A percentile compares a stretch with the other conserved stretches of the same genome.
Evolutionary conservation across 2,888 invertebrate genomes (phyloP).

Genomic region (Nebria salina): DNA sequence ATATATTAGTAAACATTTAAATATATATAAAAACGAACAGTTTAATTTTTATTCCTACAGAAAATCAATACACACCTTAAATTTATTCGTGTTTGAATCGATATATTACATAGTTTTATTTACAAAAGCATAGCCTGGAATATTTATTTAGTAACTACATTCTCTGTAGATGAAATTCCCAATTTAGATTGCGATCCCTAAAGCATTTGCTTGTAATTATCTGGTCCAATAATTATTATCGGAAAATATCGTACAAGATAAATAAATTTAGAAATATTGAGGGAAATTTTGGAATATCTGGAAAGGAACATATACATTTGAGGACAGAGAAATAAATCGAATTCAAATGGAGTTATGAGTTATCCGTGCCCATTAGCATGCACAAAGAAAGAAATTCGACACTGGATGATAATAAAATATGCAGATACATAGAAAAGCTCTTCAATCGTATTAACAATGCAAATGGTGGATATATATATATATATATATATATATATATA

Average conservation of each 20-base stretch:
- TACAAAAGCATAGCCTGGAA: no score
- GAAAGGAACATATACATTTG: neutral
- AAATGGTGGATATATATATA: constrained; percentile 25
- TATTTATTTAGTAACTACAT: no score
- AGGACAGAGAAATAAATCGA: neutral
- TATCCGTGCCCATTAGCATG: constrained; percentile 39
- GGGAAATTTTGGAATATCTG: neutral
- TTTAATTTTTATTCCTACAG: no score
- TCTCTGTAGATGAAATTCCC: no score
- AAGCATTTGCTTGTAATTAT: neutral
- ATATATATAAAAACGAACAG: no score
- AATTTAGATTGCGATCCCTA: neutral
- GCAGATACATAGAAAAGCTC: constrained; percentile 44
- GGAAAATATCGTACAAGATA: neutral
- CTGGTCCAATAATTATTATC: neutral
- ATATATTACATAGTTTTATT: no score
- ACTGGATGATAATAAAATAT: constrained; percentile 42
- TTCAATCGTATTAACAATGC: constrained; percentile 44
- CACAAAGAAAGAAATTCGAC: constrained; percentile 30
- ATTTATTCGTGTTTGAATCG: no score
- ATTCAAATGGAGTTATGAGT: neutral
- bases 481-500: constrained; percentile 10
- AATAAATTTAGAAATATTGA: neutral
- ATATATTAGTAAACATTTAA: no score
- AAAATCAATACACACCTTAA: no score